Evolutionary conservation across 2,888 invertebrate genomes (phyloP), one percentile per base, ranked within the genome.

Genomic region (Eupeodes latifasciatus): DNA sequence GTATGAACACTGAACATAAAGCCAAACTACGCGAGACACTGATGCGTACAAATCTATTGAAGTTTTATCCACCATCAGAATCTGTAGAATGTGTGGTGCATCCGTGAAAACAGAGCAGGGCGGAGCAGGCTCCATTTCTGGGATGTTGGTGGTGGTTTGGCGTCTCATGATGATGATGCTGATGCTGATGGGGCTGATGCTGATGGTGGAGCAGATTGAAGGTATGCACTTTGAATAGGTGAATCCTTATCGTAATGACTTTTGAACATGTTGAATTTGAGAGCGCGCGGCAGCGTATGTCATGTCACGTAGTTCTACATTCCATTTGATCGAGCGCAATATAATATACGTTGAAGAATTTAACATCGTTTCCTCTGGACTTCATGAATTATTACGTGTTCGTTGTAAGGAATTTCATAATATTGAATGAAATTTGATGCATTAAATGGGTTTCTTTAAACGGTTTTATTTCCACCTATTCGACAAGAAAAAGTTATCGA

Each of bases 21-120:
- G 59, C 72, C 72, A 47, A 76, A 76, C 64, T 64, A 62, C 64
- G 27, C 40, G 64, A 76, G 76, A 76, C 76, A 64, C 14, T 76
- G 76, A 76, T 76, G 76, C 76, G 76, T 76, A 76, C 40, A 64
- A 36, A 76, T 62, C 51, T 51, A 53, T 76, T 76, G 64, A 64
- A 76, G 62, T 64, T 44, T 49, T 49, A 75, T 75, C 51, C 75
- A 19, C 74, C 61, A 49, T 2, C 64, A 64, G 64, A 10, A 47
- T 27, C 66, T 66, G 36, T 2, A 36, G 47, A 44, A 27, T 72
- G n/a, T 72, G 34, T 47, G 59, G 64, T 74, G 74, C 61, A 53
- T 36, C 12, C 14, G n/a, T 53, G 51, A 36, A 36, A 66, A 66
- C 71, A 40, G 27, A 27, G 27, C 1, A 27, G 27, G 27, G 6